Evolutionary conservation across 2,888 invertebrate genomes (phyloP).

Genomic region (Xanthorhoe designata): DNA sequence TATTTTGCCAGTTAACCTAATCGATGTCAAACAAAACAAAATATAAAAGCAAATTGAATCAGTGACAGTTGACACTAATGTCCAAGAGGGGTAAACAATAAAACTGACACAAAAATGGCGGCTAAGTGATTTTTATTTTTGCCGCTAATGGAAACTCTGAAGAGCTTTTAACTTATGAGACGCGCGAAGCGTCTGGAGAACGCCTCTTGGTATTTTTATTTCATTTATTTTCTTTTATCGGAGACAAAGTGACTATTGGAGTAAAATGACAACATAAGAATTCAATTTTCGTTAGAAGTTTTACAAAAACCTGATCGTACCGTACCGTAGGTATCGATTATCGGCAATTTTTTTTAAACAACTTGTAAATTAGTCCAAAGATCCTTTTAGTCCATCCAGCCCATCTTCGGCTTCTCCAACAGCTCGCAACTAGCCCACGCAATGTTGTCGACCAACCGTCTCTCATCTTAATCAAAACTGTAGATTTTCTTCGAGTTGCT

Average conservation of each 20-base stretch:
- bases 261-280: conserved; percentile 27
- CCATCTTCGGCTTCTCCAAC: too few relatives aligned
- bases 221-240: conserved; percentile 28
- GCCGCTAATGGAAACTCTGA: conserved; percentile 50
- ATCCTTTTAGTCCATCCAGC: too few relatives aligned
- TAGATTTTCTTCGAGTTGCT: too few relatives aligned
- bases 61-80: background rate
- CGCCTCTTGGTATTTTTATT: conserved; percentile 27
- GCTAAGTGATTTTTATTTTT: conserved; percentile 54
- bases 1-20: background rate
- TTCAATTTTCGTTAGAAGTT: conserved; percentile 26
- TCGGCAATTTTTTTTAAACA: background rate
- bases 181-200: conserved; percentile 38
- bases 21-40: conserved; percentile 10
- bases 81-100: conserved; percentile 18
- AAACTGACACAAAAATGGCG: conserved; percentile 40
- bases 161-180: conserved; percentile 52
- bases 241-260: conserved; percentile 27
- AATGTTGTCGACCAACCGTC: too few relatives aligned
- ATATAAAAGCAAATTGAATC: conserved; percentile 8
- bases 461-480: too few relatives aligned
- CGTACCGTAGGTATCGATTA: background rate
- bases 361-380: too few relatives aligned
- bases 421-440: too few relatives aligned
- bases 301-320: background rate